phyloP scores from a whole-genome alignment of 1,140 invertebrate species.

The Lordiphosa clarofinis region DNA sequence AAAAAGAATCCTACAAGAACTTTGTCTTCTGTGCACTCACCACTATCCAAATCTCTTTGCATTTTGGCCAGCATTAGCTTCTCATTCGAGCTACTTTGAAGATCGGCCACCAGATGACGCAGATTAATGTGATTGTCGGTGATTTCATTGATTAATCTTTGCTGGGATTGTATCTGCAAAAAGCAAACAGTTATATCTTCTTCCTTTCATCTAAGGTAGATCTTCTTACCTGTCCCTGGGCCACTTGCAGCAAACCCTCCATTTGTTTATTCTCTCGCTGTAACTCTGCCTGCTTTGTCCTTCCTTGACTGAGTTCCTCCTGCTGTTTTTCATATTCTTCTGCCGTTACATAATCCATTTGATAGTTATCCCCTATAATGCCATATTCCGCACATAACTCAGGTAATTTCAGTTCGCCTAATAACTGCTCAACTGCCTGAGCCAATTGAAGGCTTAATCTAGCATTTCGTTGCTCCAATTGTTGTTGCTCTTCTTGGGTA shows the following conservation, averaged over 20 bases:
- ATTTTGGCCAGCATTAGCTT: slow-evolving; percentile 72
- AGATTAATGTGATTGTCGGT: slow-evolving; percentile 77
- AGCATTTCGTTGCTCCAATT: slow-evolving; percentile 51
- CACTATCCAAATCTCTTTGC: slow-evolving; percentile 65
- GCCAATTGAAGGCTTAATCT: slow-evolving; percentile 59
- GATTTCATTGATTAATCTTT: slow-evolving; percentile 68
- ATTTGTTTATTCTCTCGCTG: slow-evolving; percentile 78
- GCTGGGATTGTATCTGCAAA: slow-evolving; percentile 67
- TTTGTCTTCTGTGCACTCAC: too few relatives aligned
- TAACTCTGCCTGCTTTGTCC: slow-evolving; percentile 55
- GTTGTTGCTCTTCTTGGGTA: slow-evolving; percentile 53
- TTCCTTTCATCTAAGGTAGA: too few relatives aligned
- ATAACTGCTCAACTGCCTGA: slow-evolving; percentile 44
- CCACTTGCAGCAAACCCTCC: slow-evolving; percentile 75
- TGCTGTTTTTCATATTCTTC: slow-evolving; percentile 57
- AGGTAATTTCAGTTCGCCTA: slow-evolving; percentile 41
- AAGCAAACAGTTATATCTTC: too few relatives aligned
- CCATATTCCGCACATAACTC: slow-evolving; percentile 65
- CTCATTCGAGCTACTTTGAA: slow-evolving; percentile 68
- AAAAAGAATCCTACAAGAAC: too few relatives aligned
- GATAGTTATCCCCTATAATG: slow-evolving; percentile 64
- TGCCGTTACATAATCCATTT: slow-evolving; percentile 60
- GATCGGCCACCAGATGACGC: slow-evolving; percentile 74
- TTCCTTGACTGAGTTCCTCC: slow-evolving; percentile 20
- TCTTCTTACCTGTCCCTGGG: slow-evolving; percentile 64